Evolutionary conservation across 1,140 invertebrate species (phyloP).

Genomic region (Drosophila virilis): DNA sequence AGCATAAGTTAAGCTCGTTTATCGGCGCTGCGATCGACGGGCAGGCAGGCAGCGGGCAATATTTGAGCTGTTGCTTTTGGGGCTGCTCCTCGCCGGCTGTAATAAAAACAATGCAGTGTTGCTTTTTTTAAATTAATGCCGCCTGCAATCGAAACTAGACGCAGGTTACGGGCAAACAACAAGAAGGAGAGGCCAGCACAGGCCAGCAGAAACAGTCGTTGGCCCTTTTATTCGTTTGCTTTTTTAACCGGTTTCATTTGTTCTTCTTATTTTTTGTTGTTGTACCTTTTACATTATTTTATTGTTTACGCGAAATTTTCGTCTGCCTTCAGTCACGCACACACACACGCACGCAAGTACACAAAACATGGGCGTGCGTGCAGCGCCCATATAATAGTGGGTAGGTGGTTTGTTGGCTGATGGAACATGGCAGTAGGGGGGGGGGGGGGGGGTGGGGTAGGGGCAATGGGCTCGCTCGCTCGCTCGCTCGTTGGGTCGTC

Average conservation of each 20-base stretch:
- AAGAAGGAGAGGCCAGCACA: background rate
- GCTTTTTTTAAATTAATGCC: slow-evolving; percentile 60
- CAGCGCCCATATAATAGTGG: slow-evolving; percentile 50
- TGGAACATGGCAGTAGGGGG: background rate
- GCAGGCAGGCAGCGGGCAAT: background rate
- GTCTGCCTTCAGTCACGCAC: slow-evolving; percentile 47
- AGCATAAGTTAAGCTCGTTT: slow-evolving; percentile 9
- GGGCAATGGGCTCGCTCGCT: slow-evolving; percentile 13
- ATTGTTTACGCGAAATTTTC: slow-evolving; percentile 76
- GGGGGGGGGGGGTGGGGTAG: background rate
- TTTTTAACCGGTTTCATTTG: slow-evolving; percentile 46
- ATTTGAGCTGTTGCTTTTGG: slow-evolving; percentile 20
- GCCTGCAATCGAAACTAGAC: slow-evolving; percentile 75
- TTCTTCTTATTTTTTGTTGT: background rate
- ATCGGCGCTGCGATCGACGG: slow-evolving; percentile 5
- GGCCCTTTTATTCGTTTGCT: slow-evolving; percentile 60
- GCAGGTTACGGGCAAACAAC: slow-evolving; percentile 16
- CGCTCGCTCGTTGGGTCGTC: slow-evolving; percentile 9
- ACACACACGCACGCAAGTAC: slow-evolving; percentile 9
- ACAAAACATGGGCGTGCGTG: slow-evolving; percentile 67
- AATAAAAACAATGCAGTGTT: slow-evolving; percentile 60
- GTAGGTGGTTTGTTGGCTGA: slow-evolving; percentile 22
- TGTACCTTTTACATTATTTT: slow-evolving; percentile 62
- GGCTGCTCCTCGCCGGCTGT: slow-evolving; percentile 27
- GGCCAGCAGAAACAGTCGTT: slow-evolving; percentile 37